phyloP scores from a whole-genome alignment of 2,113 vertebrate species.

The Gymnogyps californianus region DNA sequence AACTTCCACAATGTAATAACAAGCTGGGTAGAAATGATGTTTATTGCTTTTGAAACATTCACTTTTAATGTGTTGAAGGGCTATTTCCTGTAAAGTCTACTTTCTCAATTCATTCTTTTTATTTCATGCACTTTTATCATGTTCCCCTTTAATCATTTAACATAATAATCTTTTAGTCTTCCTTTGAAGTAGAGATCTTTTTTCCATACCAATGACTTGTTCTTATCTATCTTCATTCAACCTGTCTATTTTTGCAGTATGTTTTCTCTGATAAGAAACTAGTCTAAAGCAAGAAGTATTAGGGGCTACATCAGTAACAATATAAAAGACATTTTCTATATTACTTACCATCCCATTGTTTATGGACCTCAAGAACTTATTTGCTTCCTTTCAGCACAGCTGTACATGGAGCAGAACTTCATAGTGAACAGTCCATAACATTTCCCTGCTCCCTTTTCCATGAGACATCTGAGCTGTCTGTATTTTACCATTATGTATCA shows the following conservation, averaged over 20 bases:
- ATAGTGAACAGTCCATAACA: not conserved
- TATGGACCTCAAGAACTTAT: not conserved
- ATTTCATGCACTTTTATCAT: not conserved
- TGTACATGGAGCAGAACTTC: not conserved
- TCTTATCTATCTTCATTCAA: not conserved
- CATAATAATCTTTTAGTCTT: not conserved
- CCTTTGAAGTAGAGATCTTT: not conserved
- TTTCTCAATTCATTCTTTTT: not conserved
- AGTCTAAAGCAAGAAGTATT: not conserved
- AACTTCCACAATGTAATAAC: not conserved
- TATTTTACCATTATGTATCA: not conserved
- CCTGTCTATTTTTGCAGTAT: not conserved
- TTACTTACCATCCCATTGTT: not conserved
- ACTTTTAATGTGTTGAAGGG: not conserved
- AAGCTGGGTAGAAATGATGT: not conserved
- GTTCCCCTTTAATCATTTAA: not conserved
- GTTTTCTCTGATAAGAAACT: not conserved
- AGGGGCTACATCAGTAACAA: not conserved
- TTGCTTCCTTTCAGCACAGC: not conserved
- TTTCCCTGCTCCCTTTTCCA: not conserved
- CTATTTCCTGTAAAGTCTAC: not conserved
- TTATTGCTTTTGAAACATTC: not conserved
- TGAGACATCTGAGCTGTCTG: not conserved
- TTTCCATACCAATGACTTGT: not conserved
- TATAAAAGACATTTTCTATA: not conserved